phyloP scores from a whole-genome alignment of 2,888 invertebrate species.

The Nemotelus nigrinus region DNA sequence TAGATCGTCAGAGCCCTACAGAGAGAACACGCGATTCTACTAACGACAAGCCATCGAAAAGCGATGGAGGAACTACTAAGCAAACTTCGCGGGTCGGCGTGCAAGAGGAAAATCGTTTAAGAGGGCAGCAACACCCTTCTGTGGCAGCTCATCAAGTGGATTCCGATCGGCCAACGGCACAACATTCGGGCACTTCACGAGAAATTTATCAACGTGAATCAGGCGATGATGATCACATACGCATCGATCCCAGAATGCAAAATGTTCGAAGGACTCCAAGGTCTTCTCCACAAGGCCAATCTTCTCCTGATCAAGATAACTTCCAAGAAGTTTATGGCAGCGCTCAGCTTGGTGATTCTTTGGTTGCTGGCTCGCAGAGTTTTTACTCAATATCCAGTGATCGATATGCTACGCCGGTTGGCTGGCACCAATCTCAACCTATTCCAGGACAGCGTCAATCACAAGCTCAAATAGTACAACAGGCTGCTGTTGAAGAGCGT shows the following conservation, averaged over 20 bases:
- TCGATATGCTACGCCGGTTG: slow-evolving; percentile 6
- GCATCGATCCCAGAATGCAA: neutral
- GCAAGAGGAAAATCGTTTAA: neutral
- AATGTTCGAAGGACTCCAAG: slow-evolving; percentile 20
- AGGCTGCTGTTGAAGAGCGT: neutral
- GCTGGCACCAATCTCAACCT: slow-evolving; percentile 31
- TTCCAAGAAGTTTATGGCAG: slow-evolving; percentile 12
- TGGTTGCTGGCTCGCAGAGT: slow-evolving; percentile 16
- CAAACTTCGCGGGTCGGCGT: too few relatives aligned
- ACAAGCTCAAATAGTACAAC: neutral
- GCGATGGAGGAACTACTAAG: too few relatives aligned
- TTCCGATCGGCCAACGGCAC: too few relatives aligned
- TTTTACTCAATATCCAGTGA: slow-evolving; percentile 27
- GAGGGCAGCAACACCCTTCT: neutral
- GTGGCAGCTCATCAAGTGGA: too few relatives aligned
- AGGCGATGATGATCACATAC: too few relatives aligned
- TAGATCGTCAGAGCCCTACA: too few relatives aligned
- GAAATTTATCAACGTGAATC: too few relatives aligned
- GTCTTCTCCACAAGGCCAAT: slow-evolving; percentile 25
- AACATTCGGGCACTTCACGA: too few relatives aligned
- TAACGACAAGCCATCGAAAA: too few relatives aligned
- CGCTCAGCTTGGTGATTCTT: slow-evolving; percentile 1
- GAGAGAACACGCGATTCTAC: too few relatives aligned
- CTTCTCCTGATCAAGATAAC: slow-evolving; percentile 27
- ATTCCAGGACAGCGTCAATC: neutral